Percentiles rank a stretch among this genome's conserved stretches.
phyloP scores from a whole-genome alignment of 2,797 vertebrate species.

The Cryptoblepharus egeriae region DNA sequence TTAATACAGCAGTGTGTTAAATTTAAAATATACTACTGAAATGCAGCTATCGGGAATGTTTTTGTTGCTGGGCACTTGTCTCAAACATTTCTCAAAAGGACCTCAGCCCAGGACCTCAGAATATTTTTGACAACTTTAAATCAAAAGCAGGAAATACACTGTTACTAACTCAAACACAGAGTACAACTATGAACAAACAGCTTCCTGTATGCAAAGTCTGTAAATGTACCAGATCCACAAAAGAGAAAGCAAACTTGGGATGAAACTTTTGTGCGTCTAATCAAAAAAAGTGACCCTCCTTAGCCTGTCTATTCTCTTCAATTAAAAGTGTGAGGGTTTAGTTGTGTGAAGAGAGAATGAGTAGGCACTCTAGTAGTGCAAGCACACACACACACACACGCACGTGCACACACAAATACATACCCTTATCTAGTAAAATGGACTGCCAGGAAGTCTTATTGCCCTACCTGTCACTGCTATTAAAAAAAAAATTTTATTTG shows the following conservation, averaged over 20 bases:
- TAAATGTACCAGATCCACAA: neutral
- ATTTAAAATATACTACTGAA: no score
- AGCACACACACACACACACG: no score
- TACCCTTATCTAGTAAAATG: no score
- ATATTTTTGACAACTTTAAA: neutral
- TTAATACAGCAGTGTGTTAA: no score
- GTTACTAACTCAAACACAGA: slow-evolving; percentile 14
- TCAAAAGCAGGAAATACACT: neutral
- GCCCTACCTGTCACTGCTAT: no score
- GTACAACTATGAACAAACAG: neutral
- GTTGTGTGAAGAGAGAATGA: neutral
- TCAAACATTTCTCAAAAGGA: neutral
- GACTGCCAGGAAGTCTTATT: neutral
- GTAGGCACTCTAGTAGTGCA: no score
- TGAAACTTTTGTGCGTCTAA: neutral
- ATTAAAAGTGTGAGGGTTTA: neutral
- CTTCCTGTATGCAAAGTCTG: neutral
- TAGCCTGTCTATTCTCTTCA: neutral
- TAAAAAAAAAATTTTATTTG: no score
- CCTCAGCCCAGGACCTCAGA: neutral
- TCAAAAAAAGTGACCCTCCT: neutral
- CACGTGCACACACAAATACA: no score
- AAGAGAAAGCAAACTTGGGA: neutral
- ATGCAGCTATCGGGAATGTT: neutral
- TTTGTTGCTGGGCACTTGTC: neutral